Evolutionary conservation across 2,797 vertebrate genomes (phyloP), one percentile per base, ranked within the genome.

Genomic region (Heteromormyrus szaboi): DNA sequence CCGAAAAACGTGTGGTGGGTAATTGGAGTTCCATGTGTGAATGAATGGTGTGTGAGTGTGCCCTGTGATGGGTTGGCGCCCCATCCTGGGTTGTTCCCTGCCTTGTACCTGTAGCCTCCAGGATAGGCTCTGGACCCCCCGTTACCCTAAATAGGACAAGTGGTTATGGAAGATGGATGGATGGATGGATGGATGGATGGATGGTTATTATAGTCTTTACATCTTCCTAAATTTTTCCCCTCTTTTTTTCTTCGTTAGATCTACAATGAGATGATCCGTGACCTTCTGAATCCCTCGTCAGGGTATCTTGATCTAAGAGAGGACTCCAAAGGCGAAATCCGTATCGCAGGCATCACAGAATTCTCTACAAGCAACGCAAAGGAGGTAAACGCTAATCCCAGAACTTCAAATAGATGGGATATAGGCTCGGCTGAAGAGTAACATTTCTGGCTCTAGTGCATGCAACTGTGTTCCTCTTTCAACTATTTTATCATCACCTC

Each of bases 251-350:
- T 0, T 19, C 48, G 22, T 59, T 89, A 95, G 95, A 94, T 96
- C 89, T 96, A 95, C 89, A 95, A 95, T 0, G 91, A 95, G 88
- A 91, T 93, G 83, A 95, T 96, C 76, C 88, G 89, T 50, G 95
- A 96, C 86, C 94, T 95, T 41, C 92, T 95, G 89, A 96, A 94
- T 25, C 94, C 94, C 0, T 92, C 94, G 9, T 95, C 91, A 0
- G 95, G 93, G 7, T 93, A 92, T 89, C 92, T 95, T 89, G 95
- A 95, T 0, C 90, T 95, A 56, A 90, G 94, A 89, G 95, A 96
- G 41, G 94, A 95, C 51, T 86, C 93, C 3, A 93, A 91, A 85
- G 95, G 94, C n/a, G 94, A 89, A 88, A 94, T 95, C 85, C 94
- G 95, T 89, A 94, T 93, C 3, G 86, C 93, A 9, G 94, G 95